Evolutionary conservation across 1,140 invertebrate genomes (phyloP), one percentile per base, ranked within the genome.

Genomic region (Heliconius hewitsoni): DNA sequence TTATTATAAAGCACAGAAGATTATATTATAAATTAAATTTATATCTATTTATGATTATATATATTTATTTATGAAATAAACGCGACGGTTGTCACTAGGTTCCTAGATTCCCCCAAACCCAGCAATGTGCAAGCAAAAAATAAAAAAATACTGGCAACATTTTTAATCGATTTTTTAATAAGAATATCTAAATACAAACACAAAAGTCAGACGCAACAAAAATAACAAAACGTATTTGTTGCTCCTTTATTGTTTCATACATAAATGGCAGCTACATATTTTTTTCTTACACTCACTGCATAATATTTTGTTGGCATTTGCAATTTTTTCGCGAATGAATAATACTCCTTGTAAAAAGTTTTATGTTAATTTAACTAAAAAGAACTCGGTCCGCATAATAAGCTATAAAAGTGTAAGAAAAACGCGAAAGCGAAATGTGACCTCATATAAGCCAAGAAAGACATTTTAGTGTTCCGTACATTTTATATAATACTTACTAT

Each of bases 401-500:
- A 84, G 85, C 82, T 83, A 85, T 85, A 84, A 85, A 76, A 84
- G 85, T 84, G 84, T 82, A 80, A 79, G 77, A 87, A 87, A 87
- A 86, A 85, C 81, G 81, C 80, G 42, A 83, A 86, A 52, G 85
- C 84, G 79, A 86, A 88, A 87, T 86, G 83, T 57, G 55, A 57
- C 19, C 19, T 57, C 55, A 6, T 57, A 23, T 57, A 23, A 23
- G 19, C 37, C 55, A 75, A 79, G 79, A 71, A 72, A 74, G 79
- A 73, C 55, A 19, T 37, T 16, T 19, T 11, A 1, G 57, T 79
- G 82, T 85, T 84, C 82, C 66, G 78, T 73, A 81, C 66, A 39
- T 50, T 13, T 42, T 23, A 0, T 57, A 52, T 16, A 46, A 46
- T 46, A 46, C 5, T 16, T 3, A 16, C 42, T 13, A 46, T 46